Evolutionary conservation across 2,888 invertebrate genomes (phyloP), one percentile per base, ranked within the genome.

Genomic region (Ferdinandea cuprea): DNA sequence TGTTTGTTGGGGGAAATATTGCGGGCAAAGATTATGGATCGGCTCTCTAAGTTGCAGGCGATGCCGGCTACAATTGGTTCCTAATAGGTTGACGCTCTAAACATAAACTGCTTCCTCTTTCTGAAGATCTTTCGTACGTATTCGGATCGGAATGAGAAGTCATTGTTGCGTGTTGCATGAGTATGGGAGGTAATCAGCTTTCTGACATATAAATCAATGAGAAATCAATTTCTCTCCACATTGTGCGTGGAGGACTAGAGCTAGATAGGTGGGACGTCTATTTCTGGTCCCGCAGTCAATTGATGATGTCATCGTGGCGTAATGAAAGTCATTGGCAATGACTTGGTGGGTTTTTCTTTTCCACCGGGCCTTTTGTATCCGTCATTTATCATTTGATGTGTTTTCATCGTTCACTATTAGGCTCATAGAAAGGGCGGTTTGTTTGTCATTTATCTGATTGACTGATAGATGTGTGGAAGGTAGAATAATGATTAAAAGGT

Each of bases 281-380:
- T 71, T n/a, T 56, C 42, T 32, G 21, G 68, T 25, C 40, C 25
- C 28, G 32, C 13, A 78, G 72, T 78, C 83, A 77, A 78, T 83
- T 73, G 78, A 83, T 83, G 78, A 68, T 78, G 78, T 78, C 83
- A 83, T 83, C 78, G 78, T 56, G 25, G 72, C 72, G 68, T 83
- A 83, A 83, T 83, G 83, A 83, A 83, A 83, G 83, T 83, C 83
- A 83, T 68, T 78, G 72, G 17, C 72, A 73, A 73, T 83, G 83
- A 78, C 72, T 71, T 48, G 66, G 77, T 54, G 42, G 56, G 61
- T 83, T 72, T 46, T 59, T 56, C 8, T 30, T 52, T 40, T 32
- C 65, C 44, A 1, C 40, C 17, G 17, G 13, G 17, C 65, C 8
- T 28, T 40, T n/a, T 59, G 37, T 65, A 32, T 68, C 37, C 46